phyloP scores from a whole-genome alignment of 2,888 invertebrate species.

The Dryococelus australis region DNA sequence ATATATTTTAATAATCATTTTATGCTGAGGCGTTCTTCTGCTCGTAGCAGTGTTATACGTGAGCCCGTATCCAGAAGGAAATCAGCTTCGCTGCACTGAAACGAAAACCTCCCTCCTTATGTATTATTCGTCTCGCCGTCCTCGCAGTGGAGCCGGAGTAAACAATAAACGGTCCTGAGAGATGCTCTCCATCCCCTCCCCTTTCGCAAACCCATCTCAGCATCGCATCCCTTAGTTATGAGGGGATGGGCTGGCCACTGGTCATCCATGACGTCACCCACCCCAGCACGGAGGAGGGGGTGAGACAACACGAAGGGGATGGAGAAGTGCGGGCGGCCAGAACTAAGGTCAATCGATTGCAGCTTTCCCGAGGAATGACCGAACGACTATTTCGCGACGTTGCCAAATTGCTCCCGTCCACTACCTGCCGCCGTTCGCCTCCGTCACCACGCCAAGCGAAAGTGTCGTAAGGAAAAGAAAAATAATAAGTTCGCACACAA shows the following conservation, averaged over 20 bases:
- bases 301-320: conserved; percentile 9
- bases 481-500: too few relatives aligned
- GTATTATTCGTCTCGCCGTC: background rate
- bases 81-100: background rate
- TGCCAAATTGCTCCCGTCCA: conserved; percentile 32
- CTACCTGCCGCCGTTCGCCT: background rate
- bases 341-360: conserved; percentile 42
- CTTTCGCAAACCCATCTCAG: background rate
- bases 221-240: conserved; percentile 26
- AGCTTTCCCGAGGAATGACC: conserved; percentile 36
- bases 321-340: background rate
- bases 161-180: background rate
- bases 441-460: too few relatives aligned
- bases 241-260: conserved; percentile 27
- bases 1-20: too few relatives aligned
- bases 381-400: conserved; percentile 33
- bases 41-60: too few relatives aligned
- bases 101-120: background rate
- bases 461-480: too few relatives aligned
- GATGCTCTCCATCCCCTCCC: conserved; percentile 27
- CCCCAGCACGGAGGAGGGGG: background rate
- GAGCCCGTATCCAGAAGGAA: background rate
- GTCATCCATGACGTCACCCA: conserved; percentile 30
- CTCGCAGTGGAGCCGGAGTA: background rate
- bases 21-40: too few relatives aligned